Percentiles rank a stretch among this genome's conserved stretches.
Conservation (phyloP, 2,888 invertebrate genomes). For the Drosophila diplacantha region DNA sequence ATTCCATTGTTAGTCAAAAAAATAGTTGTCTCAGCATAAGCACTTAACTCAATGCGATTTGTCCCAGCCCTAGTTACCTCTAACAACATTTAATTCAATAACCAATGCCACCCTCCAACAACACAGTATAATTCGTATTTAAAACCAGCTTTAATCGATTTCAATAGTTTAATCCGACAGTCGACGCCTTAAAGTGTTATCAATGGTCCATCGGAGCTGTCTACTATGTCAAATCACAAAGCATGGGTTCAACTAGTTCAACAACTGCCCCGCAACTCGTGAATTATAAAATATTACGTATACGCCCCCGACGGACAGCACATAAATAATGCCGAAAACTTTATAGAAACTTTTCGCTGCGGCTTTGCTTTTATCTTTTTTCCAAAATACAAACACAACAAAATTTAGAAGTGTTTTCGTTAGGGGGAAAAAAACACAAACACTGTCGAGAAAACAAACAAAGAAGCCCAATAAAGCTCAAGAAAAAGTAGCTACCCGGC, state of each 20-base stretch:
- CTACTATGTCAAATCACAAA: slow-evolving; percentile 39
- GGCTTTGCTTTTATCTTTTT: slow-evolving; percentile 64
- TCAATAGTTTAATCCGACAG: slow-evolving; percentile 24
- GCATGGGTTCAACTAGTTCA: slow-evolving; percentile 28
- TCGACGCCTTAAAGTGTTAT: slow-evolving; percentile 26
- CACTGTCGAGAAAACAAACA: slow-evolving; percentile 35
- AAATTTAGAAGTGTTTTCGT: slow-evolving; percentile 42
- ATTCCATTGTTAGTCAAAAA: no score
- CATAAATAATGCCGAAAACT: slow-evolving; percentile 55
- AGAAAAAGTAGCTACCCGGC: background rate
- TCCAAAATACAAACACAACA: slow-evolving; percentile 26
- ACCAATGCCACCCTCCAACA: background rate
- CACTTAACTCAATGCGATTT: background rate
- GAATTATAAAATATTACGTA: slow-evolving; percentile 63
- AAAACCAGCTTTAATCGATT: slow-evolving; percentile 14
- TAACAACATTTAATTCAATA: background rate
- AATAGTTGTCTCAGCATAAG: background rate
- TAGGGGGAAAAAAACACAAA: slow-evolving; percentile 15
- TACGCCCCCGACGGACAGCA: slow-evolving; percentile 58
- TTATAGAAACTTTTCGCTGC: slow-evolving; percentile 48
- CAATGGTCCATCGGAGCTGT: slow-evolving; percentile 24
- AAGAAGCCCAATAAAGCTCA: slow-evolving; percentile 27
- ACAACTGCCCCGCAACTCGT: slow-evolving; percentile 25
- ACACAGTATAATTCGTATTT: background rate
- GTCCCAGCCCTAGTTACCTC: background rate